Evolutionary conservation across 2,888 invertebrate species (phyloP).

Genomic region (Sipunculus nudus): DNA sequence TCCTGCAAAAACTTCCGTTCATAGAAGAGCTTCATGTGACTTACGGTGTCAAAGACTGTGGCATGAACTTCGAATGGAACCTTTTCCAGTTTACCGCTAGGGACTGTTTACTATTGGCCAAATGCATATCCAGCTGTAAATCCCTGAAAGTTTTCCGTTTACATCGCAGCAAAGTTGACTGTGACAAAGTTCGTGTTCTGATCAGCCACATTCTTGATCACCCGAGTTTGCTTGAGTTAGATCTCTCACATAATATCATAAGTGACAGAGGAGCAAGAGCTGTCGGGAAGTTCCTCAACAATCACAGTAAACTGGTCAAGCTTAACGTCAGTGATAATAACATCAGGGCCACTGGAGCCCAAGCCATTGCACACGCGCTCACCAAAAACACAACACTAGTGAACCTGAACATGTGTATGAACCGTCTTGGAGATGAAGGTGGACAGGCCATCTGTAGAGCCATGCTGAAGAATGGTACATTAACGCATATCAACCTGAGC

Average conservation of each 20-base stretch:
- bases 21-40: slow-evolving; percentile 63
- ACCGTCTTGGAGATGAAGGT: slow-evolving; percentile 66
- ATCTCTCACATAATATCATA: slow-evolving; percentile 65
- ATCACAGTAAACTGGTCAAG: slow-evolving; percentile 59
- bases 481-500: slow-evolving; percentile 60
- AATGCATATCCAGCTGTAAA: slow-evolving; percentile 62
- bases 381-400: slow-evolving; percentile 63
- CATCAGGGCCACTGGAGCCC: slow-evolving; percentile 63
- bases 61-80: slow-evolving; percentile 68
- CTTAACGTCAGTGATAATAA: slow-evolving; percentile 55
- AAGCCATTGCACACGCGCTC: slow-evolving; percentile 66
- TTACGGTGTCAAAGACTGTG: slow-evolving; percentile 66
- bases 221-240: slow-evolving; percentile 60
- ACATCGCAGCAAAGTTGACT: slow-evolving; percentile 64
- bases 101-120: slow-evolving; percentile 64
- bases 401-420: slow-evolving; percentile 58
- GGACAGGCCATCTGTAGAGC: slow-evolving; percentile 64
- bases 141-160: slow-evolving; percentile 59
- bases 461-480: slow-evolving; percentile 60
- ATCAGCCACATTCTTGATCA: slow-evolving; percentile 65
- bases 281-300: slow-evolving; percentile 66
- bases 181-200: slow-evolving; percentile 64
- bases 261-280: slow-evolving; percentile 65
- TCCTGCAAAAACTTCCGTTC: slow-evolving; percentile 56
- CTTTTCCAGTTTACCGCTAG: slow-evolving; percentile 65